A percentile compares a stretch with the other conserved stretches of the same genome.
These are phyloP conservation scores for Periplaneta americana DNA, from an alignment of 1,140 invertebrate species.

Conservation along the genomic window DNA sequence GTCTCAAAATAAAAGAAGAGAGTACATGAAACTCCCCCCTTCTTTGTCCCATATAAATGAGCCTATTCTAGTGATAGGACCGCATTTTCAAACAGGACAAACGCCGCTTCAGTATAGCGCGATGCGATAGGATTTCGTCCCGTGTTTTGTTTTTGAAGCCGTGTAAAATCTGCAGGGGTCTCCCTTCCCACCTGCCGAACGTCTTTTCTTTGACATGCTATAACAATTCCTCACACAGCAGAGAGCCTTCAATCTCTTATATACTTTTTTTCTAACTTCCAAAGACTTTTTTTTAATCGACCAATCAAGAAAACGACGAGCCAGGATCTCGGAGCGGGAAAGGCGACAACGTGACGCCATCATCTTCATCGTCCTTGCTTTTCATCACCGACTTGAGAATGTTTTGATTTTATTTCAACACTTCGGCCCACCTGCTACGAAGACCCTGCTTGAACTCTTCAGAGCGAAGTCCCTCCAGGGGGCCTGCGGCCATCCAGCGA, in stretches of 20 bases:
- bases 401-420: background rate
- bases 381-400: background rate
- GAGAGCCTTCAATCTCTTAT: background rate
- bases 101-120: background rate
- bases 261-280: background rate
- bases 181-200: background rate
- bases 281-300: background rate
- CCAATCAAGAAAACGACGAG: background rate
- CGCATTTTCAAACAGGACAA: background rate
- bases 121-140: background rate
- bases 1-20: background rate
- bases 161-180: background rate
- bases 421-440: background rate
- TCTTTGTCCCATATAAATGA: background rate
- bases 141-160: background rate
- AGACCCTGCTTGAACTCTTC: background rate
- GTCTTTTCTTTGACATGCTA: background rate
- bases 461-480: background rate
- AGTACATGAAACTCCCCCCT: background rate
- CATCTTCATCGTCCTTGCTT: too few species aligned
- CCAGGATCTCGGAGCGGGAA: background rate
- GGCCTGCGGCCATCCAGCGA: background rate
- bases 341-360: background rate
- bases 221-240: constrained; percentile 1
- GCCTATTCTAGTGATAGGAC: background rate